Evolutionary conservation across 2,888 invertebrate genomes (phyloP).

Genomic region (Drosophila hamatofila): DNA sequence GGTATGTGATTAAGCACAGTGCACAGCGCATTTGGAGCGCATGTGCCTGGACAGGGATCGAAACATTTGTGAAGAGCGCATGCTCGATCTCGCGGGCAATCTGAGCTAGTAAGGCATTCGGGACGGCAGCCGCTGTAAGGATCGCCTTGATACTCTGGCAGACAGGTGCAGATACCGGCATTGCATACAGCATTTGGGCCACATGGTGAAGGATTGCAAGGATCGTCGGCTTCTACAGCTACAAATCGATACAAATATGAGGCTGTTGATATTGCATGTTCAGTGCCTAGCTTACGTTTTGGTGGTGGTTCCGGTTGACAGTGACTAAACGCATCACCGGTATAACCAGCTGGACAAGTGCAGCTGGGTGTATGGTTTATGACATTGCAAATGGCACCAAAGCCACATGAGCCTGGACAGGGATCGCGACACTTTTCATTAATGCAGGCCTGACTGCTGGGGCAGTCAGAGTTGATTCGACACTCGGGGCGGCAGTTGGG

Average conservation of each 20-base stretch:
- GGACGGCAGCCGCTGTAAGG: conserved; percentile 92
- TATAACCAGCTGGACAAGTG: conserved; percentile 87
- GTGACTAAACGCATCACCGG: conserved; percentile 91
- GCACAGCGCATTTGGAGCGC: conserved; percentile 91
- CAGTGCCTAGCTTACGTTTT: conserved; percentile 74
- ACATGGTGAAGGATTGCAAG: conserved; percentile 92
- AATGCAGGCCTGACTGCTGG: conserved; percentile 90
- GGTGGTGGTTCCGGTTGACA: conserved; percentile 87
- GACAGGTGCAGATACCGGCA: conserved; percentile 77
- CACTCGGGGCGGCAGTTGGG: conserved; percentile 91
- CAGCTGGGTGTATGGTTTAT: conserved; percentile 90
- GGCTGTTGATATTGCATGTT: not conserved
- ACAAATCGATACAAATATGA: conserved; percentile 13
- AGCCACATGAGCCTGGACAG: conserved; percentile 90
- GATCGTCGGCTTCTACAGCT: conserved; percentile 86
- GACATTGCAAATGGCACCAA: conserved; percentile 88
- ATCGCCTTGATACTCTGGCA: conserved; percentile 90
- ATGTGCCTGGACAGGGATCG: conserved; percentile 92
- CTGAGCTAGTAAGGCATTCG: conserved; percentile 91
- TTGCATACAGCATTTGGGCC: conserved; percentile 90
- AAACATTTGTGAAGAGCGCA: conserved; percentile 91
- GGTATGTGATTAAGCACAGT: conserved; percentile 92
- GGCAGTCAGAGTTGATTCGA: conserved; percentile 90
- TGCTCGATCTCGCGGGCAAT: conserved; percentile 90
- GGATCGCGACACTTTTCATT: conserved; percentile 90